Conservation (phyloP, 2,113 vertebrate species). For the Setophaga kirtlandii region DNA sequence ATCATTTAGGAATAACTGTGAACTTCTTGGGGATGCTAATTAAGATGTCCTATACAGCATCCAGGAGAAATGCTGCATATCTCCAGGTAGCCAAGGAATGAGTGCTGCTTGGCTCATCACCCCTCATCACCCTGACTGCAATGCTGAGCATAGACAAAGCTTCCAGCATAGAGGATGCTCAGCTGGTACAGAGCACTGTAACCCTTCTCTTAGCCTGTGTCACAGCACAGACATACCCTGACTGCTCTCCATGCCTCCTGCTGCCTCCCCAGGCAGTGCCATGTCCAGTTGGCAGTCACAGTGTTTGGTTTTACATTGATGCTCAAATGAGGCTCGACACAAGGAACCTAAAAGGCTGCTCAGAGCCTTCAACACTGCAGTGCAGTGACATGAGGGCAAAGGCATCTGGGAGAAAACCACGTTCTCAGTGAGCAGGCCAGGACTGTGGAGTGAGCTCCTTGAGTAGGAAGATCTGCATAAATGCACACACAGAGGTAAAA, state of each 20-base stretch:
- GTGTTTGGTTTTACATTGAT: neutral
- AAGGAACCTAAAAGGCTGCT: neutral
- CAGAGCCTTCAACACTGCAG: neutral
- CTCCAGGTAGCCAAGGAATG: neutral
- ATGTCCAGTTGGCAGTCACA: neutral
- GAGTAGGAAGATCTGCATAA: neutral
- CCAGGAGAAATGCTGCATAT: neutral
- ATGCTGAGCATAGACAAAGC: neutral
- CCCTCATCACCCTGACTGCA: neutral
- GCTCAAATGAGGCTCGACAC: neutral
- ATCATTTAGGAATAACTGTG: neutral
- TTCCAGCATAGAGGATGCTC: neutral
- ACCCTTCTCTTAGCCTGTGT: neutral
- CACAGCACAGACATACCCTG: neutral
- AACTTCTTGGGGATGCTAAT: neutral
- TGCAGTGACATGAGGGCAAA: neutral
- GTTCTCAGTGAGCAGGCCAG: neutral
- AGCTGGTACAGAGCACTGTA: neutral
- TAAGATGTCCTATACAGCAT: neutral
- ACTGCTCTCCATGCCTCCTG: neutral
- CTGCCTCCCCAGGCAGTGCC: neutral
- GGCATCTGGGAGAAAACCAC: neutral
- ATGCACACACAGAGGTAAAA: neutral
- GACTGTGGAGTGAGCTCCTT: neutral
- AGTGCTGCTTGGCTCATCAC: neutral